These are phyloP conservation scores for Hemicordylus capensis DNA, from an alignment of 2,113 vertebrate species.

Conservation along the genomic window DNA sequence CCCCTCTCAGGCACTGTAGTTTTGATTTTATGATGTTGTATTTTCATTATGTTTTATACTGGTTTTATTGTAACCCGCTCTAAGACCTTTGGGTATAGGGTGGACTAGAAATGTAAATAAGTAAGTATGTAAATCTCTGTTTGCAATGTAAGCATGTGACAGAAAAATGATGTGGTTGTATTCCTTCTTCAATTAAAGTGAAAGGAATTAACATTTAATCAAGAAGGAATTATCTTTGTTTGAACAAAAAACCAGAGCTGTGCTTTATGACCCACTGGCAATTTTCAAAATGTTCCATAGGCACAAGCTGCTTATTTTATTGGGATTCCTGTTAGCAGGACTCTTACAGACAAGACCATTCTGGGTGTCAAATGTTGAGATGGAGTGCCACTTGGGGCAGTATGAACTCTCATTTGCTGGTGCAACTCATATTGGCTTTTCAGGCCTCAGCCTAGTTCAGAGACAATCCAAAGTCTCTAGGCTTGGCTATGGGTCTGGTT, in stretches of 20 bases:
- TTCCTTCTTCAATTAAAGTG: constrained; percentile 13
- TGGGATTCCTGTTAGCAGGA: neutral
- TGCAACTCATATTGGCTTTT: too few relatives aligned
- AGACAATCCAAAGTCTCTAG: too few relatives aligned
- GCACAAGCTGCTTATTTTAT: neutral
- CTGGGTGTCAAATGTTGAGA: neutral
- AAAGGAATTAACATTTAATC: neutral
- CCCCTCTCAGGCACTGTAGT: too few relatives aligned
- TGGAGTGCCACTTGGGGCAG: neutral
- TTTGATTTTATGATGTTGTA: too few relatives aligned
- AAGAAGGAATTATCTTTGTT: neutral
- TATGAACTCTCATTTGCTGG: too few relatives aligned
- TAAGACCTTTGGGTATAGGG: too few relatives aligned
- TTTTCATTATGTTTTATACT: too few relatives aligned
- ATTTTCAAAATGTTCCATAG: neutral
- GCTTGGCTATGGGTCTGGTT: too few relatives aligned
- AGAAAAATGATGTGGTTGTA: constrained; percentile 1
- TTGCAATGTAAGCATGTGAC: constrained; percentile 5
- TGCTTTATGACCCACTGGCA: neutral
- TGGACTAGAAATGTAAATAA: too few relatives aligned
- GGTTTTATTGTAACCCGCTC: too few relatives aligned
- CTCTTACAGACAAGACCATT: neutral
- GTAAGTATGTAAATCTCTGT: too few relatives aligned
- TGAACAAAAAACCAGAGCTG: neutral
- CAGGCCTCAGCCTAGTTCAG: too few relatives aligned